Percentiles rank a stretch among this genome's conserved stretches.
Conservation (phyloP, 2,797 vertebrate species). For the Chaunax sp. region DNA sequence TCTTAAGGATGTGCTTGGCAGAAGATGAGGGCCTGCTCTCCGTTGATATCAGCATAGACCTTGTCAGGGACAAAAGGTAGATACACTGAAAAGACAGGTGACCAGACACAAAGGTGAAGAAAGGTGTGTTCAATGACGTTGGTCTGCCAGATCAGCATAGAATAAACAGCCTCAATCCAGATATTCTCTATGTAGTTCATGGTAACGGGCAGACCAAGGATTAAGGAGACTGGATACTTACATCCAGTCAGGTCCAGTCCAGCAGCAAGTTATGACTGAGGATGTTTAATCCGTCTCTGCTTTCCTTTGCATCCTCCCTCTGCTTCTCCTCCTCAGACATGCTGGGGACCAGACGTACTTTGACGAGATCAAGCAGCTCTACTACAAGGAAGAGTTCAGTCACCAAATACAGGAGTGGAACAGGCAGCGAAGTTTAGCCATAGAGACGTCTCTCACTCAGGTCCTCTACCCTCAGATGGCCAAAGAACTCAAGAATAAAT, state of each 20-base stretch:
- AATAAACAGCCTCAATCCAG: too few species aligned
- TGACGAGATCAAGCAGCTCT: conserved; percentile 99
- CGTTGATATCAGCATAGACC: conserved; percentile 96
- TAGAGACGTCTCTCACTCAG: conserved; percentile 92
- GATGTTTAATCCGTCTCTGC: background rate
- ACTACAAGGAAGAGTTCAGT: conserved; percentile 99
- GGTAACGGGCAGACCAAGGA: too few species aligned
- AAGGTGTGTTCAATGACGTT: background rate
- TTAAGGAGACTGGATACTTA: too few species aligned
- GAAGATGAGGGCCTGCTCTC: conserved; percentile 92
- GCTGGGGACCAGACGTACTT: conserved; percentile 97
- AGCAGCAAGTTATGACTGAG: conserved; percentile 5
- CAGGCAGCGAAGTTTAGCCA: conserved; percentile 94
- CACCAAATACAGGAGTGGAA: conserved; percentile 99
- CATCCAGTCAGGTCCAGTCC: too few species aligned
- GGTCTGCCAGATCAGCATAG: background rate
- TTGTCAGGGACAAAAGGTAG: conserved; percentile 97
- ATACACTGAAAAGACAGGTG: conserved; percentile 8
- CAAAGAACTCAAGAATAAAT: conserved; percentile 96
- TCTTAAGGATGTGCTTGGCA: conserved; percentile 95
- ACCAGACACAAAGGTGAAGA: background rate
- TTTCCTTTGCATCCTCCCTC: background rate
- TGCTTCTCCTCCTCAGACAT: conserved; percentile 76
- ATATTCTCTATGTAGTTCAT: too few species aligned
- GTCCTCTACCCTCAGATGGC: conserved; percentile 99